Evolutionary conservation across 2,888 invertebrate genomes (phyloP), one percentile per base, ranked within the genome.

Genomic region (Chloroclystis v-ata): DNA sequence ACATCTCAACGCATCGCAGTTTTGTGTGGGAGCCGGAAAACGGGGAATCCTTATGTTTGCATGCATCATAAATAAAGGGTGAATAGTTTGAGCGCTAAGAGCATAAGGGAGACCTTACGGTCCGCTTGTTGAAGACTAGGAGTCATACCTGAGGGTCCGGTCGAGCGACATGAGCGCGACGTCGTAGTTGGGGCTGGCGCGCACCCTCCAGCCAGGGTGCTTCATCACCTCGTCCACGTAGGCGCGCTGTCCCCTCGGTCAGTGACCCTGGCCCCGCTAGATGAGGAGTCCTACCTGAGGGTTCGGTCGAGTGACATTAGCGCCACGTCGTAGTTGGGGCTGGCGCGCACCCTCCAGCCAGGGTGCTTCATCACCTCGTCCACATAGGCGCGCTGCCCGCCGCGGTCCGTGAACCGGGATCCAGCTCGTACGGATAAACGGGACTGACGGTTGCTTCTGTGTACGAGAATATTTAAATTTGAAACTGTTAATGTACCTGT

Each of bases 361-460:
- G 86, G 83, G 33, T 87, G 86, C 47, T 76, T 80, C 60, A 72
- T 67, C 26, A 83, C 72, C 56, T 85, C 80, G 45, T 74, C 65
- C 2, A 87, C 78, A 26, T 49, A 57, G 0, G 71, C 78, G 1
- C 63, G 9, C 56, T 82, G 78, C 0, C 86, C 86, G 0, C 80
- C 86, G 0, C 61, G 61, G 54, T 78, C 67, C 0, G 67, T 44
- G 55, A 73, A 56, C 0, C 77, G 61, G 0, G 78, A 75, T 0
- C 86, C 82, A 0, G 68, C 79, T 5, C 85, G 70, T 0, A 85
- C 61, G 0, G 49, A 56, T 65, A 86, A 62, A 0, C 72, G 69
- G 26, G 74, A 77, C 0, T 76, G n/a, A 0, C 61, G 65, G 0
- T 48, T 57, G 0, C 82, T 61, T 47, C 84, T 84, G n/a, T n/a